These are phyloP conservation scores for Drosophila tristis DNA, from an alignment of 1,140 invertebrate species.

Conservation along the genomic window DNA sequence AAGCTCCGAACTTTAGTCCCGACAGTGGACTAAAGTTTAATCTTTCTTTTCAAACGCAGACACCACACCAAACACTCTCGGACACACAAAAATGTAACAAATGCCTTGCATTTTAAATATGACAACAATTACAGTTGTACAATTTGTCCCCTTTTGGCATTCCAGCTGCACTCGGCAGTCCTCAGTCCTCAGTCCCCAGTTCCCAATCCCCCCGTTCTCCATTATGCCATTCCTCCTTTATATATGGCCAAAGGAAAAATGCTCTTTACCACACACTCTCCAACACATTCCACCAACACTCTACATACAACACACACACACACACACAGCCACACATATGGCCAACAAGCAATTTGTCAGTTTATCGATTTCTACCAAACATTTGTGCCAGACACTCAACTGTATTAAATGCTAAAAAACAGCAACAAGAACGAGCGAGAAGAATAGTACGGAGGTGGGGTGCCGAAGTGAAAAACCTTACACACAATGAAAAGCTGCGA, in stretches of 20 bases:
- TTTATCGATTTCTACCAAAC: constrained; percentile 83
- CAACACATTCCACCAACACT: constrained; percentile 2
- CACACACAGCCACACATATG: constrained; percentile 25
- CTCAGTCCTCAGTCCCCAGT: too few species aligned
- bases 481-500: constrained; percentile 79
- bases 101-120: constrained; percentile 80
- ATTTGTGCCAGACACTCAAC: constrained; percentile 82
- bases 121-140: constrained; percentile 81
- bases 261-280: constrained; percentile 64
- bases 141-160: constrained; percentile 77
- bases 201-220: neutral
- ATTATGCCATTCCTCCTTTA: too few species aligned
- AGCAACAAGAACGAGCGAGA: constrained; percentile 54
- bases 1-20: too few species aligned
- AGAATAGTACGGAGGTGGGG: neutral
- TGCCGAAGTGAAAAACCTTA: constrained; percentile 79
- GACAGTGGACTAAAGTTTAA: too few species aligned
- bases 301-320: constrained; percentile 8
- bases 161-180: constrained; percentile 48
- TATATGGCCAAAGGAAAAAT: constrained; percentile 53
- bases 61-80: neutral
- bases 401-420: constrained; percentile 83
- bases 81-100: constrained; percentile 66
- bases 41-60: too few species aligned
- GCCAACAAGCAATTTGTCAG: constrained; percentile 82